A percentile compares a stretch with the other conserved stretches of the same genome.
These are phyloP conservation scores for Vombatus ursinus DNA, from an alignment of 2,113 vertebrate genomes.

Conservation along the genomic window DNA sequence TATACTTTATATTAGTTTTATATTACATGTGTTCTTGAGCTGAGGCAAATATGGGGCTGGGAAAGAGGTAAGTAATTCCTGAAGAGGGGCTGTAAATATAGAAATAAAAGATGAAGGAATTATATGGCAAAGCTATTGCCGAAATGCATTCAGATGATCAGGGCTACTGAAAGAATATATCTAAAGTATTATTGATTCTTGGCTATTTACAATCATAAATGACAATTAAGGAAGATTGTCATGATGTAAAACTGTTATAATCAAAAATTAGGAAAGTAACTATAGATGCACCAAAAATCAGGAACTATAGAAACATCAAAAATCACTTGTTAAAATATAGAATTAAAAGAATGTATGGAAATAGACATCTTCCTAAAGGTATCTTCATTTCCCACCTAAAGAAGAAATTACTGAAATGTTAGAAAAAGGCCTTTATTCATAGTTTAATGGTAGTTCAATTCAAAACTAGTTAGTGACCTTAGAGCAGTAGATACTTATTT, in stretches of 20 bases:
- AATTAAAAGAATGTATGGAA: slow-evolving; percentile 21
- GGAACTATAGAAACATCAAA: neutral
- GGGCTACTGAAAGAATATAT: slow-evolving; percentile 43
- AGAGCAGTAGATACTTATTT: slow-evolving; percentile 15
- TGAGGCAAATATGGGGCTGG: slow-evolving; percentile 66
- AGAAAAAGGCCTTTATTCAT: neutral
- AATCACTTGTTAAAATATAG: neutral
- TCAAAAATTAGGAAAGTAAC: slow-evolving; percentile 3
- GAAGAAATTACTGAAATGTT: neutral
- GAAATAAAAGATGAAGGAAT: slow-evolving; percentile 53
- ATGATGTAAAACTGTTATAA: slow-evolving; percentile 28
- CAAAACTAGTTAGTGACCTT: neutral
- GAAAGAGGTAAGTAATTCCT: slow-evolving; percentile 72
- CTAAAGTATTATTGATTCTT: slow-evolving; percentile 33
- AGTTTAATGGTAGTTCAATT: slow-evolving; percentile 13
- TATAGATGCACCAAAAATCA: slow-evolving; percentile 2
- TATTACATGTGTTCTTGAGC: slow-evolving; percentile 20
- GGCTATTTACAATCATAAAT: neutral
- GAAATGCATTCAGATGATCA: slow-evolving; percentile 49
- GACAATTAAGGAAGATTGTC: slow-evolving; percentile 75
- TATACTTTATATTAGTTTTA: slow-evolving; percentile 49
- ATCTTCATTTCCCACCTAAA: neutral
- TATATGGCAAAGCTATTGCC: slow-evolving; percentile 26
- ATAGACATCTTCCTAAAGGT: slow-evolving; percentile 22
- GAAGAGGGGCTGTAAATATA: slow-evolving; percentile 45